Evolutionary conservation across 2,888 invertebrate genomes (phyloP), one percentile per base, ranked within the genome.

Genomic region (Encarsia formosa): DNA sequence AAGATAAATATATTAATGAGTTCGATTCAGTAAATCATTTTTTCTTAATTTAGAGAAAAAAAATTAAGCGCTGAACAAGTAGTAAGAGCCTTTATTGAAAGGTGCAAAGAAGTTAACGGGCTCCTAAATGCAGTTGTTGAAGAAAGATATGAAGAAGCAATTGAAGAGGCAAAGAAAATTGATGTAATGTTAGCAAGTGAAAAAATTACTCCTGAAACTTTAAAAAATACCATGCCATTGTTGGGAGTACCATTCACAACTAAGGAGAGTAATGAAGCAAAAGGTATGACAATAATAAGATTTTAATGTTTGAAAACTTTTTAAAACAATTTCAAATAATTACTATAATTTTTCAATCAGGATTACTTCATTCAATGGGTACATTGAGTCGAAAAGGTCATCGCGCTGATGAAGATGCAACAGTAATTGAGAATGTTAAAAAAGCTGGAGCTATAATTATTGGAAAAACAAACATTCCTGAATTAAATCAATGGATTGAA

Each of bases 401-500:
- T 35, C 80, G 81, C 13, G 85, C 88, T 0, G 65, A 76, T 0
- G 80, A 82, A 51, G 94, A 96, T 77, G 91, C 96, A 0, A 87
- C 87, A 23, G 82, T 86, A 55, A 86, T 96, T 23, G 75, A 78
- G 0, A 70, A 83, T 32, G 71, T 95, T 75, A 84, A 84, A 62
- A 77, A 79, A 18, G 88, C 92, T 20, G 97, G 97, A 2, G 95
- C 84, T 5, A 89, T 97, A 53, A 82, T 91, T 0, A 74, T 96
- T 22, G 93, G 87, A 3, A 85, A 88, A 39, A 92, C 94, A n/a
- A 98, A 96, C 72, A 84, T 94, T 29, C 94, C 96, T 0, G 95
- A 96, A 75, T 78, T 95, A 29, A 96, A 95, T 75, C 83, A 93
- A 75, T 97, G 97, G 86, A 83, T 82, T 69, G 97, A 97, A 75